Conservation (phyloP, 1,140 invertebrate genomes). For the Drosophila navojoa region DNA sequence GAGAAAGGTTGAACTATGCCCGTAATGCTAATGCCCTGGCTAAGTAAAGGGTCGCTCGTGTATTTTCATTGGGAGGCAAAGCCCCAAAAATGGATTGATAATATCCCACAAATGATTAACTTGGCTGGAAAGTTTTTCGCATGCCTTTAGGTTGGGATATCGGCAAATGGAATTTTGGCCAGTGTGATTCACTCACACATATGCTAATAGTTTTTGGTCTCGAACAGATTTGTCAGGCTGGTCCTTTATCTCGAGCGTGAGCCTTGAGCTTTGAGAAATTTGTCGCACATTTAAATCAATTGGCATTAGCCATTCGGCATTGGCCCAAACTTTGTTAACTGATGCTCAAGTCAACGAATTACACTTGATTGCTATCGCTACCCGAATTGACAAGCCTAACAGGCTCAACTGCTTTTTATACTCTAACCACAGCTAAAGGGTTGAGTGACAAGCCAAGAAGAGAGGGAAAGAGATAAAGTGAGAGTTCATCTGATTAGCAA, state of each 20-base stretch:
- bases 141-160: conserved; percentile 24
- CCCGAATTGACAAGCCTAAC: conserved; percentile 62
- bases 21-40: conserved; percentile 43
- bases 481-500: conserved; percentile 20
- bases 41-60: conserved; percentile 1
- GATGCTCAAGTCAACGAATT: conserved; percentile 51
- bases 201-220: conserved; percentile 75
- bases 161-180: neutral
- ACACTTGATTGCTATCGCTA: conserved; percentile 51
- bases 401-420: conserved; percentile 51
- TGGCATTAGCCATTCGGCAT: conserved; percentile 25
- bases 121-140: conserved; percentile 73
- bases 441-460: conserved; percentile 21
- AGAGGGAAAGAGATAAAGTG: too few species aligned
- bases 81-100: conserved; percentile 81
- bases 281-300: conserved; percentile 74
- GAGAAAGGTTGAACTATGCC: conserved; percentile 36
- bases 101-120: conserved; percentile 82
- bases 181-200: conserved; percentile 19
- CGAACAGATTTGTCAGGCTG: conserved; percentile 69
- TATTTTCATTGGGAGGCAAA: conserved; percentile 36
- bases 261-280: conserved; percentile 30
- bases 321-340: conserved; percentile 25
- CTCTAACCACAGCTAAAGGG: conserved; percentile 44
- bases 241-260: conserved; percentile 12